Evolutionary conservation across 2,113 vertebrate species (phyloP).

Genomic region (Gracilinanus agilis): DNA sequence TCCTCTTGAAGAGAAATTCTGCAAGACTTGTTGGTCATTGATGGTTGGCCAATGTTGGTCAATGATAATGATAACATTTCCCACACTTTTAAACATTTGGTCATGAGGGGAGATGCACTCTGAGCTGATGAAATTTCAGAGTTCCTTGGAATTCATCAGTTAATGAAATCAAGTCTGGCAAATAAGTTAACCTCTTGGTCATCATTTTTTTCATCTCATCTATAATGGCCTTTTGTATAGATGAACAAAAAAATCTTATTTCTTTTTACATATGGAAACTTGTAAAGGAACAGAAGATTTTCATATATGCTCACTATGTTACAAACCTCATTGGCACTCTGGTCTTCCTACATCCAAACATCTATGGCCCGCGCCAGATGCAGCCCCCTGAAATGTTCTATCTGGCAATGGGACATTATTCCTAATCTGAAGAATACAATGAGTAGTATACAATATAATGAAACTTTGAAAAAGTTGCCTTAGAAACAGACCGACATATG

Average conservation of each 20-base stretch:
- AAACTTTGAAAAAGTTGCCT: too few species aligned
- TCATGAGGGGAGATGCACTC: background rate
- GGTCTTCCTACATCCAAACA: too few species aligned
- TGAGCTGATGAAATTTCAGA: background rate
- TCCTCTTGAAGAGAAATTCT: conserved; percentile 59
- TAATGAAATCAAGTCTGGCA: too few species aligned
- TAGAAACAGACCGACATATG: too few species aligned
- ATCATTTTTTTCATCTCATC: background rate
- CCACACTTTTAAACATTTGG: background rate
- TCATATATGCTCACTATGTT: background rate
- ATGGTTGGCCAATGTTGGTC: conserved; percentile 56
- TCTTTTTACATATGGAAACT: conserved; percentile 18
- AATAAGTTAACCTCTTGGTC: background rate
- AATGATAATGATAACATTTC: conserved; percentile 29
- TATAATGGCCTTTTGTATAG: background rate
- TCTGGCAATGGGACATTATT: too few species aligned
- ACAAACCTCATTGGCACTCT: background rate
- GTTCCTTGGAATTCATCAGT: background rate
- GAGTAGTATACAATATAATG: too few species aligned
- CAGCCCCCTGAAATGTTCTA: too few species aligned
- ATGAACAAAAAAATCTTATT: conserved; percentile 9
- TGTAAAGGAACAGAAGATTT: background rate
- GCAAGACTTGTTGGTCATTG: conserved; percentile 59
- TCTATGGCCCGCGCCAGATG: too few species aligned
- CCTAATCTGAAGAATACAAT: too few species aligned